phyloP scores from a whole-genome alignment of 2,888 invertebrate genomes.

The Tetragonula carbonaria region DNA sequence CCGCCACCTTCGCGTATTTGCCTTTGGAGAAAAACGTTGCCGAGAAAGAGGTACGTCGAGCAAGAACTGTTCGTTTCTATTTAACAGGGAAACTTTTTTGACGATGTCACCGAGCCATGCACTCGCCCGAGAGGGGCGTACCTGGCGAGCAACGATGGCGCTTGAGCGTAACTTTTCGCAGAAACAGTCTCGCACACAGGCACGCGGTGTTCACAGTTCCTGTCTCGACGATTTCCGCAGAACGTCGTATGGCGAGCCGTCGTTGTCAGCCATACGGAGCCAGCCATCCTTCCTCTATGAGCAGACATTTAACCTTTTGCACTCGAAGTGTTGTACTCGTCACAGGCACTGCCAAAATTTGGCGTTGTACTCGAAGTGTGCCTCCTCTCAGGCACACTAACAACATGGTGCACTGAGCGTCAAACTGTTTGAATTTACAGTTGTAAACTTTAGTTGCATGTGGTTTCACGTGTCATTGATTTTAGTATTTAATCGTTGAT shows the following conservation, averaged over 20 bases:
- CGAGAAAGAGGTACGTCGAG: not conserved
- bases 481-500: too few species aligned
- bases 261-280: not conserved
- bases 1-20: not conserved
- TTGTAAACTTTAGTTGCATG: too few species aligned
- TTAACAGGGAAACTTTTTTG: constrained; percentile 10
- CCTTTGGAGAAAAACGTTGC: not conserved
- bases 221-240: constrained; percentile 57
- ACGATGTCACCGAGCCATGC: not conserved
- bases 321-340: too few species aligned
- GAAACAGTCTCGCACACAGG: constrained; percentile 32
- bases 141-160: constrained; percentile 25
- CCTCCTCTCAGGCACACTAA: too few species aligned
- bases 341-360: too few species aligned
- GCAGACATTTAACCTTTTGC: not conserved
- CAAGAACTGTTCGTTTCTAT: not conserved
- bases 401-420: too few species aligned
- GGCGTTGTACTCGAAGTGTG: too few species aligned
- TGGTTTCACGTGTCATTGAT: too few species aligned
- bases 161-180: constrained; percentile 46
- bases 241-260: constrained; percentile 26
- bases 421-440: too few species aligned
- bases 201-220: constrained; percentile 43
- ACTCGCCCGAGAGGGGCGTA: constrained; percentile 20
- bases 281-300: not conserved